A percentile compares a stretch with the other conserved stretches of the same genome.
phyloP scores from a whole-genome alignment of 2,113 vertebrate genomes.

The Proterorhinus semilunaris region DNA sequence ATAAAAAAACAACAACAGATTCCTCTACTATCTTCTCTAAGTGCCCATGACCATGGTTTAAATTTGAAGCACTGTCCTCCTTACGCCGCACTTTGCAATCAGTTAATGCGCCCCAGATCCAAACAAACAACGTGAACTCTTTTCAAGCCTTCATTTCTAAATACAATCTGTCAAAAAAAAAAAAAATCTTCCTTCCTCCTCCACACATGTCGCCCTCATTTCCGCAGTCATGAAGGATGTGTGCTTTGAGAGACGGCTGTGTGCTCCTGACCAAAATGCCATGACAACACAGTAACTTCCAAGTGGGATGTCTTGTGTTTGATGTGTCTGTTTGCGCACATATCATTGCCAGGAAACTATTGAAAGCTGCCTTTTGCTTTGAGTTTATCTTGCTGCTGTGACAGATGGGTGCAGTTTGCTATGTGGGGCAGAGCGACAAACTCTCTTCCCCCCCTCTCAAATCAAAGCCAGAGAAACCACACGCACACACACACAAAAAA shows the following conservation, averaged over 20 bases:
- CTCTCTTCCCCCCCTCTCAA: conserved; percentile 10
- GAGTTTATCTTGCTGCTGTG: conserved; percentile 40
- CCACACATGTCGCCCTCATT: not conserved
- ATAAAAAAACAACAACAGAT: not conserved
- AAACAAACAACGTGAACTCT: not conserved
- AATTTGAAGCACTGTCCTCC: not conserved
- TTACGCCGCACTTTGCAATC: not conserved
- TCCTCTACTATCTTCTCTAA: not conserved
- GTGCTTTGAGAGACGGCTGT: conserved; percentile 9
- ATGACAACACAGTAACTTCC: conserved; percentile 26
- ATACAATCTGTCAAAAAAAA: not conserved
- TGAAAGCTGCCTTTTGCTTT: conserved; percentile 43
- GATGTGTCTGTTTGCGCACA: conserved; percentile 31
- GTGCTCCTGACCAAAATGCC: conserved; percentile 14
- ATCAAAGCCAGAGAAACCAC: conserved; percentile 34
- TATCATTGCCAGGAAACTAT: conserved; percentile 36
- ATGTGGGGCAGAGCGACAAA: conserved; percentile 14
- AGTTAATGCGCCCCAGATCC: not conserved
- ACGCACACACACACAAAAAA: conserved; percentile 3
- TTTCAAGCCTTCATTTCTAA: not conserved
- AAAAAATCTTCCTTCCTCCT: not conserved
- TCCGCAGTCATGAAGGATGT: not conserved
- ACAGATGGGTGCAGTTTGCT: conserved; percentile 50
- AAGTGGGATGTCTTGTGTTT: conserved; percentile 25
- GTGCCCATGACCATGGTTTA: not conserved